phyloP scores from a whole-genome alignment of 2,797 vertebrate species.

The Balearica regulorum region DNA sequence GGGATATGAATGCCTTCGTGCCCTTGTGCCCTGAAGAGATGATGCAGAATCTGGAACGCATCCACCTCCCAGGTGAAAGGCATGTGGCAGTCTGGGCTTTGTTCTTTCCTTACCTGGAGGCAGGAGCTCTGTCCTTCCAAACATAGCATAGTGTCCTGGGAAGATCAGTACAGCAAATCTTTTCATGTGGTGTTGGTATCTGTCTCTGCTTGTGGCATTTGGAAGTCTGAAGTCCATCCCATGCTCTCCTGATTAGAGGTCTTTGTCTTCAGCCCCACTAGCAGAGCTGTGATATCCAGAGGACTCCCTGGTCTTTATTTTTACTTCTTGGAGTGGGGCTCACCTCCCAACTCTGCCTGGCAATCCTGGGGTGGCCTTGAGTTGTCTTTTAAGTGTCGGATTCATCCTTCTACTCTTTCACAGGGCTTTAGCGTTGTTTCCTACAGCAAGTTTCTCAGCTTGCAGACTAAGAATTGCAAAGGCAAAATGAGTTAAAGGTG shows the following conservation, averaged over 20 bases:
- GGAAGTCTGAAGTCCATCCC: not conserved
- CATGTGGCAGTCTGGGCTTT: not conserved
- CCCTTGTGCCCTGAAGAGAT: not conserved
- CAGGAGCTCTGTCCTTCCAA: not conserved
- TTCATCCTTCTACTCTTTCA: not conserved
- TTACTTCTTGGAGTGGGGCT: not conserved
- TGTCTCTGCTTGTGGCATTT: not conserved
- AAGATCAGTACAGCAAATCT: not conserved
- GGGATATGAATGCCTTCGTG: constrained; percentile 3
- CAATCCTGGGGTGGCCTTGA: not conserved
- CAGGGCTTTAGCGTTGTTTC: not conserved
- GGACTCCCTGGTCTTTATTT: not conserved
- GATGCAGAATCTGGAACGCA: not conserved
- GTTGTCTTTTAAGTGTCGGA: not conserved
- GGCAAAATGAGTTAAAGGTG: not conserved
- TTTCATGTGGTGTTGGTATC: not conserved
- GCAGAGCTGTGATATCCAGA: not conserved
- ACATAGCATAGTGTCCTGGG: not conserved
- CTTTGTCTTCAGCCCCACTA: not conserved
- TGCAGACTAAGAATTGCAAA: not conserved
- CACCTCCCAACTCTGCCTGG: not conserved
- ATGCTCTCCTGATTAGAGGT: not conserved
- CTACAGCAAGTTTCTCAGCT: not conserved
- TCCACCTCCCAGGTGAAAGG: not conserved
- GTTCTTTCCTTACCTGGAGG: not conserved